Conservation (phyloP, 2,888 invertebrate genomes). For the Nudaria mundana region DNA sequence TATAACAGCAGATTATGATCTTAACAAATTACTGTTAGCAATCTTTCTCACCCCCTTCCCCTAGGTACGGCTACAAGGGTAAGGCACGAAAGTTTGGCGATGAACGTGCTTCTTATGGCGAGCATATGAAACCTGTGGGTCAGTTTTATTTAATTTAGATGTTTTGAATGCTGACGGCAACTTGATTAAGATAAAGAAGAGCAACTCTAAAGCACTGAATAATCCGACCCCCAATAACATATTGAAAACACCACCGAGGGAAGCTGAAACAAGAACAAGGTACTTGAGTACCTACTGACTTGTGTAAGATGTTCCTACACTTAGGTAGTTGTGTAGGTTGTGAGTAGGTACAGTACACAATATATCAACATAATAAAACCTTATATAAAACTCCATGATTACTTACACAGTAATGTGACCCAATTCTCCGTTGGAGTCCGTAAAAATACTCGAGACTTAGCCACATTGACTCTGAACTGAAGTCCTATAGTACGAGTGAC, state of each 20-base stretch:
- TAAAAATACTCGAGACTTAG: conserved; percentile 49
- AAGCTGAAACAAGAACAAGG: conserved; percentile 49
- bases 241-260: conserved; percentile 70
- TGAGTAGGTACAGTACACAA: no score
- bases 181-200: conserved; percentile 46
- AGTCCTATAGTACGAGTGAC: conserved; percentile 42
- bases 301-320: no score
- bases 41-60: no score
- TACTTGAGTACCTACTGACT: neutral
- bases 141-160: conserved; percentile 20
- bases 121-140: neutral
- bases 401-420: conserved; percentile 68
- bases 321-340: no score
- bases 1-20: no score
- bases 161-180: conserved; percentile 38
- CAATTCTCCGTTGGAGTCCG: conserved; percentile 64
- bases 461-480: conserved; percentile 43
- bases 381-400: neutral
- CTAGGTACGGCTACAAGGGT: neutral
- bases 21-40: no score
- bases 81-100: neutral
- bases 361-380: neutral
- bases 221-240: conserved; percentile 73
- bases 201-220: conserved; percentile 63
- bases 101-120: no score